phyloP scores from a whole-genome alignment of 2,888 invertebrate species.

The Pyrgus malvae region DNA sequence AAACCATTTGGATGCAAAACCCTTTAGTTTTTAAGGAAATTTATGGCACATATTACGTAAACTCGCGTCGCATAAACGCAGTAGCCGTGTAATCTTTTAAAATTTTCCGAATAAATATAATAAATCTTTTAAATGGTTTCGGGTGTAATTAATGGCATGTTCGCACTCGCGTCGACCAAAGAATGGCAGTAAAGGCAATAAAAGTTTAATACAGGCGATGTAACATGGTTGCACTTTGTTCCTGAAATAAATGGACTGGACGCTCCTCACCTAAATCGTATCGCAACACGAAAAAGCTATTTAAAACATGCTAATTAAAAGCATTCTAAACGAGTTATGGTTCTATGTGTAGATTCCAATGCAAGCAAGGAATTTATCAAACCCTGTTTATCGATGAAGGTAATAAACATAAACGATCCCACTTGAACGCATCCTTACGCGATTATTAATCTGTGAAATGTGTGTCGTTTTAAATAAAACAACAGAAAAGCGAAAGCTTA shows the following conservation, averaged over 20 bases:
- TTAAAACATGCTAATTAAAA: conserved; percentile 53
- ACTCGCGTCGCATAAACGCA: conserved; percentile 8
- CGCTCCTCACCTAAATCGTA: conserved; percentile 43
- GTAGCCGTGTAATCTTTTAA: conserved; percentile 27
- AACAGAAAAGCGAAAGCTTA: too few relatives aligned
- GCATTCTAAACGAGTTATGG: conserved; percentile 26
- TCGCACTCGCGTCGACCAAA: conserved; percentile 63
- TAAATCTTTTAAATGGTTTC: conserved; percentile 74
- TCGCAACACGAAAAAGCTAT: conserved; percentile 53
- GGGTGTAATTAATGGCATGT: conserved; percentile 69
- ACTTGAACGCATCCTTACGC: conserved; percentile 9
- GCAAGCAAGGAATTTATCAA: conserved; percentile 18
- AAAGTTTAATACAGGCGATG: conserved; percentile 70
- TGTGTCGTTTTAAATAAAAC: too few relatives aligned
- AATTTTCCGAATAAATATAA: conserved; percentile 63
- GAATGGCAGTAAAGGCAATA: conserved; percentile 67
- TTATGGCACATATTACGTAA: not conserved
- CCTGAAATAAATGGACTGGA: conserved; percentile 52
- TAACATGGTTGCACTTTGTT: conserved; percentile 59
- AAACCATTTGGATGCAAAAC: too few relatives aligned
- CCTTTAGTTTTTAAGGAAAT: not conserved
- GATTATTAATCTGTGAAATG: not conserved
- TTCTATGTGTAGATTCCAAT: conserved; percentile 18
- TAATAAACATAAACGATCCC: conserved; percentile 3
- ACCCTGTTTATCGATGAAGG: conserved; percentile 4